These are phyloP conservation scores for Drosophila recens DNA, from an alignment of 2,888 invertebrate genomes.

Conservation along the genomic window DNA sequence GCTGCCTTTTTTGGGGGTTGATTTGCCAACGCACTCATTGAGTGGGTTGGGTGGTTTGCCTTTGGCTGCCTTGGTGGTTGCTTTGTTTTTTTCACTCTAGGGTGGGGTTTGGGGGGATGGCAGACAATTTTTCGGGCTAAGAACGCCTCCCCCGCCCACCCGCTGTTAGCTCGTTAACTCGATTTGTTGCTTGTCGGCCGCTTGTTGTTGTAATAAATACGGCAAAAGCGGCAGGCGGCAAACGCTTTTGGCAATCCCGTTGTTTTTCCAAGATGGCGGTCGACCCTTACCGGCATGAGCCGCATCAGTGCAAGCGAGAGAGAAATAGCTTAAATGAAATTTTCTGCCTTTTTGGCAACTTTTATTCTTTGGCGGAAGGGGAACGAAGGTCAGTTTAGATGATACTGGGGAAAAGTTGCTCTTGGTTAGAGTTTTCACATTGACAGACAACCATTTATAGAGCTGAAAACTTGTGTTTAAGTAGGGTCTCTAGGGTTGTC, in stretches of 20 bases:
- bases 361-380: conserved; percentile 1
- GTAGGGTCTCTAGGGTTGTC: conserved; percentile 15
- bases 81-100: conserved; percentile 18
- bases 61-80: conserved; percentile 40
- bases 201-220: conserved; percentile 71
- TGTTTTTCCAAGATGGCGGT: conserved; percentile 77
- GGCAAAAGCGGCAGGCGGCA: conserved; percentile 45
- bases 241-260: conserved; percentile 47
- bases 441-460: neutral
- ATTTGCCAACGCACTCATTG: conserved; percentile 30
- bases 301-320: conserved; percentile 5
- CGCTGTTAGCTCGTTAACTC: conserved; percentile 80
- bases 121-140: conserved; percentile 54
- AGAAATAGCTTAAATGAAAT: conserved; percentile 14
- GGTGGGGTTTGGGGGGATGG: conserved; percentile 20
- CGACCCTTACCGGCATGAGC: conserved; percentile 10
- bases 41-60: conserved; percentile 23
- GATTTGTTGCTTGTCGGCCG: conserved; percentile 55
- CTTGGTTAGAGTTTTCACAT: neutral
- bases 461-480: conserved; percentile 5
- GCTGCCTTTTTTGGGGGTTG: conserved; percentile 65
- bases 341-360: conserved; percentile 49
- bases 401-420: conserved; percentile 5
- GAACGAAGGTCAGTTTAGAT: conserved; percentile 5
- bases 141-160: conserved; percentile 31